phyloP scores from a whole-genome alignment of 2,888 invertebrate genomes.

The Thera britannica region DNA sequence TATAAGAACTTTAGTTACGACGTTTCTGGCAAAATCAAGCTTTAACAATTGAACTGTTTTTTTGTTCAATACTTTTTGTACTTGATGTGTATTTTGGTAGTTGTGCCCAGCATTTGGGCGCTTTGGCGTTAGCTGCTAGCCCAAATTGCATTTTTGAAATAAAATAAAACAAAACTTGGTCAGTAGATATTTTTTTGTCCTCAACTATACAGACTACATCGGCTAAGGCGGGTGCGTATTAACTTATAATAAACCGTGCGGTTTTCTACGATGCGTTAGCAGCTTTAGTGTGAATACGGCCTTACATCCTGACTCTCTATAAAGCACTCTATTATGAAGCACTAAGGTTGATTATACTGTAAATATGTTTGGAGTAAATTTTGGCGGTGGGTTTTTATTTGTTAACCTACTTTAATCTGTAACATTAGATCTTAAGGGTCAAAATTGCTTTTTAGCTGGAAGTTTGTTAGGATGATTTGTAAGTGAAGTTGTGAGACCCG shows the following conservation, averaged over 20 bases:
- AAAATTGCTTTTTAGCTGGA: constrained; percentile 7
- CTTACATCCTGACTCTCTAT: constrained; percentile 36
- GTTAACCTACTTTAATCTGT: constrained; percentile 29
- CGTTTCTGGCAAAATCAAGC: too few species aligned
- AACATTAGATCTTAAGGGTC: neutral
- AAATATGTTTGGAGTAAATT: neutral
- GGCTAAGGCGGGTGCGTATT: constrained; percentile 75
- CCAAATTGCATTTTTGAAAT: too few species aligned
- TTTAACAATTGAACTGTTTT: too few species aligned
- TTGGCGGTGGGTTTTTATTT: neutral
- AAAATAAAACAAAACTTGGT: neutral
- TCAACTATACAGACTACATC: constrained; percentile 47
- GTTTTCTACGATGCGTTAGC: constrained; percentile 61
- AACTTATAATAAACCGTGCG: constrained; percentile 81
- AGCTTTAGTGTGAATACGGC: constrained; percentile 39
- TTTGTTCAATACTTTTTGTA: too few species aligned
- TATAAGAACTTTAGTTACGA: too few species aligned
- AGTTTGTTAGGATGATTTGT: constrained; percentile 31
- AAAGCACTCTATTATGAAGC: constrained; percentile 7
- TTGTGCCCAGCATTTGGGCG: too few species aligned
- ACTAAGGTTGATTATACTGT: neutral
- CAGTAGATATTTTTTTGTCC: constrained; percentile 39
- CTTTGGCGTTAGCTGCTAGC: too few species aligned
- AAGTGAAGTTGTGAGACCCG: constrained; percentile 44
- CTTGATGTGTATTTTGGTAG: too few species aligned